A percentile compares a stretch with the other conserved stretches of the same genome.
These are phyloP conservation scores for Drosophila malerkotliana DNA, from an alignment of 1,140 invertebrate genomes.

Conservation along the genomic window DNA sequence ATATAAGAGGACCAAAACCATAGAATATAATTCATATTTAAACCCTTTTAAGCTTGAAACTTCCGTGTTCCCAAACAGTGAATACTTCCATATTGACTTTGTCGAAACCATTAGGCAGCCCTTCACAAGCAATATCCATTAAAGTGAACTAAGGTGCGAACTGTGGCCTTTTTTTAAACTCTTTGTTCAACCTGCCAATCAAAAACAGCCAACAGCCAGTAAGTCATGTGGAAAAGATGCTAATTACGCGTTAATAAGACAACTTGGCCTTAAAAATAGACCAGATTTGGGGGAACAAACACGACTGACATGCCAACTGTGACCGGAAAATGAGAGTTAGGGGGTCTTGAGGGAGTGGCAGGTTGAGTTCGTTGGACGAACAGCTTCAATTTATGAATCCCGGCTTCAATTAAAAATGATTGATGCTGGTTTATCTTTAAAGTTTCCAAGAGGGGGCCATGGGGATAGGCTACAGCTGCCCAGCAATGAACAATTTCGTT, in stretches of 20 bases:
- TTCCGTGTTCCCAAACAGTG: no score
- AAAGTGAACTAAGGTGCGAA: slow-evolving; percentile 12
- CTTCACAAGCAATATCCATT: slow-evolving; percentile 22
- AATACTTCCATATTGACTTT: not conserved
- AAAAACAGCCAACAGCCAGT: slow-evolving; percentile 20
- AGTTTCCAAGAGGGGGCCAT: slow-evolving; percentile 12
- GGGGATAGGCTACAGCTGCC: not conserved
- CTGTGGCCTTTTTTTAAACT: slow-evolving; percentile 17
- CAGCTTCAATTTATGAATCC: slow-evolving; percentile 42
- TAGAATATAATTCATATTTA: no score
- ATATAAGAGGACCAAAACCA: no score
- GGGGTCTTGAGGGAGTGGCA: slow-evolving; percentile 27
- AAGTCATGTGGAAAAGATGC: slow-evolving; percentile 64
- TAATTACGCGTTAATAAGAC: slow-evolving; percentile 72
- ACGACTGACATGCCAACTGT: slow-evolving; percentile 5
- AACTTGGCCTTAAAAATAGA: slow-evolving; percentile 32
- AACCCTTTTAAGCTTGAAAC: no score
- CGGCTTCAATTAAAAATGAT: slow-evolving; percentile 72
- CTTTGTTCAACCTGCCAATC: slow-evolving; percentile 45
- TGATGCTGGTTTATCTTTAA: slow-evolving; percentile 62
- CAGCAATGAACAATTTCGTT: slow-evolving; percentile 63
- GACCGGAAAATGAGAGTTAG: slow-evolving; percentile 6
- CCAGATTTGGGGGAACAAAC: slow-evolving; percentile 4
- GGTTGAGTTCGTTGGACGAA: slow-evolving; percentile 44
- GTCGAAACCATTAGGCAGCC: slow-evolving; percentile 14